Percentiles rank a stretch among this genome's conserved stretches.
Conservation (phyloP, 2,113 vertebrate genomes). For the Callionymus lyra region DNA sequence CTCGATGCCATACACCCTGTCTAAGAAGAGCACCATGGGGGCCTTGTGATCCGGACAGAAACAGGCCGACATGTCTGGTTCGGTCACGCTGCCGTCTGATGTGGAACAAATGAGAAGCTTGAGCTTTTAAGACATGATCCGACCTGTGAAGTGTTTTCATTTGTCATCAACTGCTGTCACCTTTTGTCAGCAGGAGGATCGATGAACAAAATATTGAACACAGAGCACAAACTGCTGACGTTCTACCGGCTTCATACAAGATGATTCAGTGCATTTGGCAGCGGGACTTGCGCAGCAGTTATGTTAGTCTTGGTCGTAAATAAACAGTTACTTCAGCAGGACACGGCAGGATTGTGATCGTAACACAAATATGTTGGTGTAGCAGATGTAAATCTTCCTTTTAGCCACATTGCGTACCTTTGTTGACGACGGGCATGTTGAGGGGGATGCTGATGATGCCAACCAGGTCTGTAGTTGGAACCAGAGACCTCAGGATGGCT, state of each 20-base stretch:
- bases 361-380: too few relatives aligned
- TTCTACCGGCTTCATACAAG: neutral
- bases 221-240: neutral
- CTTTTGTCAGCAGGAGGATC: too few relatives aligned
- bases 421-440: slow-evolving; percentile 82
- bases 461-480: slow-evolving; percentile 88
- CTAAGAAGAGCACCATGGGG: slow-evolving; percentile 95
- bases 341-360: slow-evolving; percentile 4
- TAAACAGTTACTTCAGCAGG: neutral
- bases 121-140: too few relatives aligned
- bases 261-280: slow-evolving; percentile 4
- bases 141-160: too few relatives aligned
- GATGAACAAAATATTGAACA: too few relatives aligned
- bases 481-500: slow-evolving; percentile 90
- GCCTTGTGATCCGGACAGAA: slow-evolving; percentile 97
- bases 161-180: too few relatives aligned
- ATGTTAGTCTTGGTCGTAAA: neutral
- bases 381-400: too few relatives aligned
- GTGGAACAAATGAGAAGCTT: slow-evolving; percentile 5
- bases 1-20: slow-evolving; percentile 91
- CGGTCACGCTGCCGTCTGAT: slow-evolving; percentile 83
- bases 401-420: slow-evolving; percentile 68
- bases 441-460: slow-evolving; percentile 94
- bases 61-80: slow-evolving; percentile 88
- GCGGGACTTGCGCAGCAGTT: neutral